Percentiles rank a stretch among this genome's conserved stretches.
Conservation (phyloP, 2,888 invertebrate species). For the Caenorhabditis imperialis region DNA sequence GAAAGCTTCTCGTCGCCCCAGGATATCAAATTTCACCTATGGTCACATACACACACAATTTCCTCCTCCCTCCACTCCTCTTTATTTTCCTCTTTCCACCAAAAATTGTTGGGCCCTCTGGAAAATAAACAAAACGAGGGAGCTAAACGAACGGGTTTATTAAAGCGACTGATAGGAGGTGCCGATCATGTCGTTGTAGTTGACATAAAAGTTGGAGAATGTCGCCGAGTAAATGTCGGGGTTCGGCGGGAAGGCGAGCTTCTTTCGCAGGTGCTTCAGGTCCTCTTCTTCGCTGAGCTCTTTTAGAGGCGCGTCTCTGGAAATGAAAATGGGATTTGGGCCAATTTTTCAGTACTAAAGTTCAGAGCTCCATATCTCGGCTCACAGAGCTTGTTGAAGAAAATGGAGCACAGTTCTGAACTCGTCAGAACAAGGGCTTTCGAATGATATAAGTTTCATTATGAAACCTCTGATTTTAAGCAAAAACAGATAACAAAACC, state of each 20-base stretch:
- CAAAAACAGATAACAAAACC: too few species aligned
- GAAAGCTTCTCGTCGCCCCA: conserved; percentile 2
- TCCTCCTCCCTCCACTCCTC: conserved; percentile 11
- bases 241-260: conserved; percentile 4
- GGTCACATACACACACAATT: conserved; percentile 46
- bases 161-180: conserved; percentile 41
- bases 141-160: conserved; percentile 4
- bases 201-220: conserved; percentile 44
- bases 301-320: too few species aligned
- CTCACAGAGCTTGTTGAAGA: too few species aligned
- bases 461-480: too few species aligned
- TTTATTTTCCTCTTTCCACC: neutral
- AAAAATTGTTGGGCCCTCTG: conserved; percentile 5
- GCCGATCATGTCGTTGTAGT: conserved; percentile 54
- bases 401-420: too few species aligned
- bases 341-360: too few species aligned
- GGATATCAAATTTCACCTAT: conserved; percentile 45
- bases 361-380: too few species aligned
- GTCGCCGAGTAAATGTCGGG: conserved; percentile 21
- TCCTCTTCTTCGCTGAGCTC: conserved; percentile 50
- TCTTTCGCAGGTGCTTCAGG: conserved; percentile 36
- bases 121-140: conserved; percentile 9
- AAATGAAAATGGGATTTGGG: too few species aligned
- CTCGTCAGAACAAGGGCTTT: too few species aligned
- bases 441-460: too few species aligned